Base-by-base conservation (phyloP, 2,797 vertebrate species). In the Picus viridis region DNA sequence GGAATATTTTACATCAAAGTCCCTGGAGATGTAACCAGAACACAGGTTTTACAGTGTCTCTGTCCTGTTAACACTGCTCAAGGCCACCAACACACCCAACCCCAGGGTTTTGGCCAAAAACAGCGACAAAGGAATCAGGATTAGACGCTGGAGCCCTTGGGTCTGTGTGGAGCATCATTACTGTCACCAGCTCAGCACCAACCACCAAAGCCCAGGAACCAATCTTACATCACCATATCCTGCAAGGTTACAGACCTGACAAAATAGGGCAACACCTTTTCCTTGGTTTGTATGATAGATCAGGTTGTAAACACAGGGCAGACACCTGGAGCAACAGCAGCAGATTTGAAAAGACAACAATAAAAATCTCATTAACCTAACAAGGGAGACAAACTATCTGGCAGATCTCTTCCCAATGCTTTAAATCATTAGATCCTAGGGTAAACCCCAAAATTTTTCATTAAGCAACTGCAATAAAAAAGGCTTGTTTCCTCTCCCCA, bases 331-430 rank as follows among this genome's bases (percentile, higher is more conserved):
- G 58, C 65, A 85, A 64, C 41, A 73, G 51, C 29, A 80, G 34
- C 56, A 78, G 51, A 61, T 27, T 56, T 58, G 53, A 24, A 67
- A 88, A 92, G 69, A 29, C 56, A 27, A 39, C 86, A 82, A 15
- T 84, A 86, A 93, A 87, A 88, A 88, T 57, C 76, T 86, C 89
- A 87, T 89, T 91, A 89, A 67, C 36, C 64, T 90, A 86, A 92
- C 27, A 67, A 95, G 70, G 24, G 71, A 95, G 83, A 74, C 58
- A 85, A 92, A 82, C 43, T 74, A 29, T 5, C 41, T n/a, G 13
- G 62, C 24, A 45, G 82, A 70, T n/a, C 62, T 84, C 88, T 84
- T 79, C 51, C 57, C 7, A 4, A 5, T 64, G 77, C 78, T 88
- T 86, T 84, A 84, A 67, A 86, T 90, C 78, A 76, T 34, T 61